Evolutionary conservation across 2,113 vertebrate species (phyloP).

Genomic region (Polyodon spathula): DNA sequence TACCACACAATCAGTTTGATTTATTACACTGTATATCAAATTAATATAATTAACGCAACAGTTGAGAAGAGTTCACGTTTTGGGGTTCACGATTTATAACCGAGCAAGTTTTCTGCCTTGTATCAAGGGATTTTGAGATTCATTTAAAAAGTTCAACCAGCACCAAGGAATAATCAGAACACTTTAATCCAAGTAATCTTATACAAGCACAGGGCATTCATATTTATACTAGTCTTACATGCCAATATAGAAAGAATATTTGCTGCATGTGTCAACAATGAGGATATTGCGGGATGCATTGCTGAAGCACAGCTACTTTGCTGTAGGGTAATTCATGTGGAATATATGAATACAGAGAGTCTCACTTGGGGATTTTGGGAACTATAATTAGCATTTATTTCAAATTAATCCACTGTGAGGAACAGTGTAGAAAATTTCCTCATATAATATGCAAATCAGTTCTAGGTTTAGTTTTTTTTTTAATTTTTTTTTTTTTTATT

Average conservation of each 20-base stretch:
- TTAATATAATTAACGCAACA: too few relatives aligned
- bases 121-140: neutral
- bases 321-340: constrained; percentile 63
- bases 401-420: constrained; percentile 67
- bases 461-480: too few relatives aligned
- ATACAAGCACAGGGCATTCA: neutral
- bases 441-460: constrained; percentile 72
- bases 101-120: neutral
- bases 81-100: too few relatives aligned
- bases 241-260: constrained; percentile 8
- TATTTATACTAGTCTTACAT: constrained; percentile 10
- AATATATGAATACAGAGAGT: constrained; percentile 54
- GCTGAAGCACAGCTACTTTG: constrained; percentile 50
- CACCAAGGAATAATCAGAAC: neutral
- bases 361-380: constrained; percentile 68
- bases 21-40: too few relatives aligned
- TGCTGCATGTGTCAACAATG: constrained; percentile 56
- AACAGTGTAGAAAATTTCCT: constrained; percentile 64
- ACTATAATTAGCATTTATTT: constrained; percentile 71
- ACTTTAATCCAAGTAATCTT: constrained; percentile 6
- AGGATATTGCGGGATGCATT: constrained; percentile 50
- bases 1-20: too few relatives aligned
- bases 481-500: constrained; percentile 30
- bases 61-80: too few relatives aligned
- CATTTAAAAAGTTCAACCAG: neutral